phyloP scores from a whole-genome alignment of 2,888 invertebrate species.

The Ephialtes manifestator region DNA sequence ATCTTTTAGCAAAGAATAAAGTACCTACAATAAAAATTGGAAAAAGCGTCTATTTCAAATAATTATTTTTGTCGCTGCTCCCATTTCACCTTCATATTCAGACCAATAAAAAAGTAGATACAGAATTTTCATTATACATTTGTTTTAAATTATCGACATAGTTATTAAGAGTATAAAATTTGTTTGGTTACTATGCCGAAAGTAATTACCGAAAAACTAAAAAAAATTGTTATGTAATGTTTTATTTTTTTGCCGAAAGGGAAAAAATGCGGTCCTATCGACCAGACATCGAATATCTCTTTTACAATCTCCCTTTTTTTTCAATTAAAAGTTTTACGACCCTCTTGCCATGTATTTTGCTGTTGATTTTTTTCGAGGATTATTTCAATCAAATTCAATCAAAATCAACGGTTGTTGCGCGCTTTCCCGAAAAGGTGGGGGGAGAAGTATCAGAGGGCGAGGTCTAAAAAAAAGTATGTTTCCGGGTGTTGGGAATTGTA shows the following conservation, averaged over 20 bases:
- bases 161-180: not conserved
- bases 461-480: constrained; percentile 11
- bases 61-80: too few relatives aligned
- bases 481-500: constrained; percentile 16
- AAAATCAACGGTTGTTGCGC: not conserved
- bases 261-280: too few relatives aligned
- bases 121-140: not conserved
- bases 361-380: constrained; percentile 29
- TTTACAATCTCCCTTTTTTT: constrained; percentile 12
- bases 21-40: too few relatives aligned
- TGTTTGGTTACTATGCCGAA: not conserved
- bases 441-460: not conserved
- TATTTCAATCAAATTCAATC: constrained; percentile 49
- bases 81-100: too few relatives aligned
- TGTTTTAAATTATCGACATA: not conserved
- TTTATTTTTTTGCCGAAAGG: too few relatives aligned
- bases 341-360: not conserved
- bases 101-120: too few relatives aligned
- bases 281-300: too few relatives aligned
- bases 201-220: not conserved
- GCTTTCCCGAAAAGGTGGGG: not conserved
- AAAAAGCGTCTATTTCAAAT: too few relatives aligned
- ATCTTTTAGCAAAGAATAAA: too few relatives aligned
- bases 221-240: not conserved
- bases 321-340: constrained; percentile 23